Conservation (phyloP, 2,113 vertebrate genomes). For the Oenanthe melanoleuca region DNA sequence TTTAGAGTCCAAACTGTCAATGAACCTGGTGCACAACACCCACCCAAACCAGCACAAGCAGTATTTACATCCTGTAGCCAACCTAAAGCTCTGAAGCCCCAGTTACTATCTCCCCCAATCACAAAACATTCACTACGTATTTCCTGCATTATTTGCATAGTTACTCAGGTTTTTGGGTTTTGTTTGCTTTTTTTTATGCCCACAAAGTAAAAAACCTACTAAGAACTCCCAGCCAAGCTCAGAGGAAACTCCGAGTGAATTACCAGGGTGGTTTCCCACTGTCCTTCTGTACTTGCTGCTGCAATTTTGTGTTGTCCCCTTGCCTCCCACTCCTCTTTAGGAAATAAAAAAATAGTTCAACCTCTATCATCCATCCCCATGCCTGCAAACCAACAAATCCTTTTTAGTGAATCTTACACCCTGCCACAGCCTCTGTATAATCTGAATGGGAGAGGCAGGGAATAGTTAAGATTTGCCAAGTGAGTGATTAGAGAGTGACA, state of each 20-base stretch:
- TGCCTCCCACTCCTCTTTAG: not conserved
- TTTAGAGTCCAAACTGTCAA: not conserved
- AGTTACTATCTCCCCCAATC: conserved; percentile 17
- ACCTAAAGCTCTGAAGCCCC: not conserved
- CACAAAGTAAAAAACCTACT: not conserved
- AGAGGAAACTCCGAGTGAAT: not conserved
- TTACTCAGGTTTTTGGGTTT: not conserved
- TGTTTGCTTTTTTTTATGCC: not conserved
- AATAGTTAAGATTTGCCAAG: not conserved
- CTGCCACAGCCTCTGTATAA: conserved; percentile 20
- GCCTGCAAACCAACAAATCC: not conserved
- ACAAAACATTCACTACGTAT: accelerated
- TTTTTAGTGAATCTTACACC: not conserved
- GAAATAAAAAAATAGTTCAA: not conserved
- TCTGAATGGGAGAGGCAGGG: conserved; percentile 1
- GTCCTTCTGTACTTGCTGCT: not conserved
- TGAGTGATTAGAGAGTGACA: not conserved
- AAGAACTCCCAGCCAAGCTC: not conserved
- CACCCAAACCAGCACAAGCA: not conserved
- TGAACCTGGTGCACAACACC: not conserved
- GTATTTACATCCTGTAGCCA: not conserved
- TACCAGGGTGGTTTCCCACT: not conserved
- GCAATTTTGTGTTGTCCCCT: not conserved
- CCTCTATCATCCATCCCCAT: not conserved
- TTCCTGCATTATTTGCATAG: not conserved